Base-by-base conservation (phyloP, 35 echinoderm and acorn worm species). In the Amphiura filiformis region DNA sequence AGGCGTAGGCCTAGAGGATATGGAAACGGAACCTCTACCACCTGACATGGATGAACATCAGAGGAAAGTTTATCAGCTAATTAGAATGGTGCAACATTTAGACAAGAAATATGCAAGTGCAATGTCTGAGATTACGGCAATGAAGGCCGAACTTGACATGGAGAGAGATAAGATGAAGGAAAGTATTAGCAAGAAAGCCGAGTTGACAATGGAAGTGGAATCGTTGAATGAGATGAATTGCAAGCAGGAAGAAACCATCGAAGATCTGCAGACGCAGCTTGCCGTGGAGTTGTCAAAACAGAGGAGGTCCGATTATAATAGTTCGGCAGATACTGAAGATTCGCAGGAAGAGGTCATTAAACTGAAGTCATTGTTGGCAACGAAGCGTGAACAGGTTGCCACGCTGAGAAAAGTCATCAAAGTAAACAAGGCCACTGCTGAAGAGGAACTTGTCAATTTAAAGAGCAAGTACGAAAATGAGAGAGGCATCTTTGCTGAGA, bases 401-500 rank as follows among this genome's bases (percentile, higher is more conserved):
- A 98, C 95, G 30, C 83, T 98, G 32, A 91, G 95, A 76, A 98
- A 92, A 41, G 95, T 98, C 35, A 79, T 98, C 5, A 98, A 98
- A 83, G 95, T 92, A 38, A 98, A 98, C 52, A 98, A 98, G 79
- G 94, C 95, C 40, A 98, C 95, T 39, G 95, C 95, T 13, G 95
- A 98, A 80, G 95, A 94, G 31, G 95, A 92, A 18, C 83, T 98
- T 36, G 92, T 92, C 11, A 98, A 98, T 39, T 89, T 98, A 0
- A 98, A 98, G 92, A 92, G 92, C 84, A 94, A 98, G 83, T 98
- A 98, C 37, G 89, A 94, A 35, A 93, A 94, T 76, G 95, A 98
- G 77, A 98, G 94, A 70, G 78, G 65, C 40, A 98, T 98, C 34
- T 91, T 94, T 57, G 95, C 95, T 34, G 95, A 98, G 79, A 98